These are phyloP conservation scores for Hassar affinis DNA, from an alignment of 2,113 vertebrate genomes.

Conservation along the genomic window DNA sequence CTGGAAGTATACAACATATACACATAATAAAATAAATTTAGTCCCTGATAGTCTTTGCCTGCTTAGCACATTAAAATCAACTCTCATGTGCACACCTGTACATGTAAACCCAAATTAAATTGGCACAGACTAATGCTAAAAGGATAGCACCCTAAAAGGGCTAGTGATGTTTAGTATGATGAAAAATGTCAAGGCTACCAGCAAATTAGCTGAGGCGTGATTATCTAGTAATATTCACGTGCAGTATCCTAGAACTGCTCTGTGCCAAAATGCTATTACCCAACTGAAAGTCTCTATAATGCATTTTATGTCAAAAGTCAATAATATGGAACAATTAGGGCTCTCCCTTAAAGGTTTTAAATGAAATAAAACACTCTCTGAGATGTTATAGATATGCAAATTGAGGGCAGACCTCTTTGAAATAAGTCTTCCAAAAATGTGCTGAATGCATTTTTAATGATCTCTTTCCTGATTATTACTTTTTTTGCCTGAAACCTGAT, in stretches of 20 bases:
- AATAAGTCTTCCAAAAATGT: constrained; percentile 40
- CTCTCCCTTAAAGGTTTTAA: constrained; percentile 35
- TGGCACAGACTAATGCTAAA: constrained; percentile 6
- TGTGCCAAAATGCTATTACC: constrained; percentile 16
- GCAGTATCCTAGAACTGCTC: constrained; percentile 6
- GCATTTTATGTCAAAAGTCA: constrained; percentile 49
- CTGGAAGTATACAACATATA: neutral
- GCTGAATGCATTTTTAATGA: constrained; percentile 51
- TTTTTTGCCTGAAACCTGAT: constrained; percentile 41
- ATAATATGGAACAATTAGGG: constrained; percentile 35
- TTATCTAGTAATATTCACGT: constrained; percentile 17
- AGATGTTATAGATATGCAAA: constrained; percentile 37
- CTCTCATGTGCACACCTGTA: neutral
- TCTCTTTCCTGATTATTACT: constrained; percentile 47
- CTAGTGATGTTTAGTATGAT: neutral
- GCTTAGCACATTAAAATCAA: neutral
- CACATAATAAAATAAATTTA: neutral
- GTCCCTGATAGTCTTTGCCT: neutral
- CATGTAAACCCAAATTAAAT: neutral
- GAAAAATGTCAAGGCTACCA: neutral
- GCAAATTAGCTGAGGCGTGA: neutral
- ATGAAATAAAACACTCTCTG: constrained; percentile 38
- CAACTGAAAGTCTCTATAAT: constrained; percentile 36
- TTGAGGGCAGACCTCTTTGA: constrained; percentile 41
- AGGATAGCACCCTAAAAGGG: neutral